These are phyloP conservation scores for Microdon myrmicae DNA, from an alignment of 2,888 invertebrate species.

Conservation along the genomic window DNA sequence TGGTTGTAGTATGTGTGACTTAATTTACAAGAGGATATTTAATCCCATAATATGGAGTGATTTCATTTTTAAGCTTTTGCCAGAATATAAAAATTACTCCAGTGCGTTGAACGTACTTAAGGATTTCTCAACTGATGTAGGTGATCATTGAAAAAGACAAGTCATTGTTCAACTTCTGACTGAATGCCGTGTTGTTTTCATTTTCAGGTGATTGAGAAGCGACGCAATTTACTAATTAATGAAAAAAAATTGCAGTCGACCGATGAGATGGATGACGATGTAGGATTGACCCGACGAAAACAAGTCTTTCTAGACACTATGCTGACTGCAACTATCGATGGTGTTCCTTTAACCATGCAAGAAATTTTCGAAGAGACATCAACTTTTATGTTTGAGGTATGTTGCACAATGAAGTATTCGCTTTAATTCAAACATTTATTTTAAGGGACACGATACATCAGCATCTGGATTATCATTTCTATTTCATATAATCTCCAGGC, in stretches of 20 bases:
- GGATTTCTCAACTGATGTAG: not conserved
- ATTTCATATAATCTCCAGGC: constrained; percentile 68
- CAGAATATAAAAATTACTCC: constrained; percentile 57
- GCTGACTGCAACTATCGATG: constrained; percentile 59
- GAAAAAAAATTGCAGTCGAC: not conserved
- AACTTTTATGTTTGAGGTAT: constrained; percentile 62
- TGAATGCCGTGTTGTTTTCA: constrained; percentile 1
- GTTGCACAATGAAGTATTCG: not conserved
- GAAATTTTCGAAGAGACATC: constrained; percentile 64
- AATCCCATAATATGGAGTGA: constrained; percentile 60
- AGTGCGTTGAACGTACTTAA: constrained; percentile 62
- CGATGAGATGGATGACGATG: not conserved
- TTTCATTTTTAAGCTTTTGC: constrained; percentile 57
- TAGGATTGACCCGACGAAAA: not conserved
- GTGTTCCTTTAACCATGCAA: constrained; percentile 55
- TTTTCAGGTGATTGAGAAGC: constrained; percentile 55
- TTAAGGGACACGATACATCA: constrained; percentile 72
- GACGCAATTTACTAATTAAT: constrained; percentile 27
- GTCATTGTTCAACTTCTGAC: not conserved
- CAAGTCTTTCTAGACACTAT: constrained; percentile 34
- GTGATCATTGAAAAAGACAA: not conserved
- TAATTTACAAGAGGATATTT: constrained; percentile 58
- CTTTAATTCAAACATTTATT: not conserved
- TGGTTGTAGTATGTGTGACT: constrained; percentile 57
- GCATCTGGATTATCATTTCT: constrained; percentile 70